A percentile compares a stretch with the other conserved stretches of the same genome.
Conservation (phyloP, 2,888 invertebrate species). For the Peribatodes rhomboidaria region DNA sequence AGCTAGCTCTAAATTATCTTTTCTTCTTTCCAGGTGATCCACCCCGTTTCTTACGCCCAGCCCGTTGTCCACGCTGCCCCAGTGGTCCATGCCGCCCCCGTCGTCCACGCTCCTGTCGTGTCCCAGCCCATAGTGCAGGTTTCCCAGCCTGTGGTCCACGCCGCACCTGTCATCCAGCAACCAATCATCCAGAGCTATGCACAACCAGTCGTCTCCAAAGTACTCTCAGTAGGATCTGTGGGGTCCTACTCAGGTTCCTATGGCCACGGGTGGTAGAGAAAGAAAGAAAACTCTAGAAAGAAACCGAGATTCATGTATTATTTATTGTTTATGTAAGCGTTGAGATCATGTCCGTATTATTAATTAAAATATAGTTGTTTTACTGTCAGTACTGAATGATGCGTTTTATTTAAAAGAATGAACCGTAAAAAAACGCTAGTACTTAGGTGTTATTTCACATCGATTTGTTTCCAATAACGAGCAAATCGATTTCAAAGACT, state of each 20-base stretch:
- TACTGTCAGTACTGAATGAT: slow-evolving; percentile 61
- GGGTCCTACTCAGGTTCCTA: slow-evolving; percentile 37
- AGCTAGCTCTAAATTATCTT: background rate
- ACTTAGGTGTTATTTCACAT: too few relatives aligned
- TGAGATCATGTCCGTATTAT: slow-evolving; percentile 75
- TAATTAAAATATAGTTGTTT: slow-evolving; percentile 68
- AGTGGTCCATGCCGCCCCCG: slow-evolving; percentile 40
- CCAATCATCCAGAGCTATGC: slow-evolving; percentile 65
- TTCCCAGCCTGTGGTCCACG: slow-evolving; percentile 62
- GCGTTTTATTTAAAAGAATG: slow-evolving; percentile 34
- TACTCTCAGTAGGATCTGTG: slow-evolving; percentile 17
- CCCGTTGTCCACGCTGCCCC: slow-evolving; percentile 44
- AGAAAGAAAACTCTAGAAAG: background rate
- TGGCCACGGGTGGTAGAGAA: slow-evolving; percentile 77
- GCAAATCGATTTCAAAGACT: too few relatives aligned
- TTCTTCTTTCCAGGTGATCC: slow-evolving; percentile 58
- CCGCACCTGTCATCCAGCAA: slow-evolving; percentile 52
- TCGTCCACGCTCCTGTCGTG: slow-evolving; percentile 56
- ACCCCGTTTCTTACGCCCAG: slow-evolving; percentile 55
- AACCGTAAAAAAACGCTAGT: background rate
- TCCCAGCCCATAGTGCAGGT: slow-evolving; percentile 62
- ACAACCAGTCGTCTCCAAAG: slow-evolving; percentile 57
- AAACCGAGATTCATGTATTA: slow-evolving; percentile 50
- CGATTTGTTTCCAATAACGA: too few relatives aligned
- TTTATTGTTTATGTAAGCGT: slow-evolving; percentile 64